Base-by-base conservation (phyloP, 2,888 invertebrate genomes). In the Didymodactylos carnosus region DNA sequence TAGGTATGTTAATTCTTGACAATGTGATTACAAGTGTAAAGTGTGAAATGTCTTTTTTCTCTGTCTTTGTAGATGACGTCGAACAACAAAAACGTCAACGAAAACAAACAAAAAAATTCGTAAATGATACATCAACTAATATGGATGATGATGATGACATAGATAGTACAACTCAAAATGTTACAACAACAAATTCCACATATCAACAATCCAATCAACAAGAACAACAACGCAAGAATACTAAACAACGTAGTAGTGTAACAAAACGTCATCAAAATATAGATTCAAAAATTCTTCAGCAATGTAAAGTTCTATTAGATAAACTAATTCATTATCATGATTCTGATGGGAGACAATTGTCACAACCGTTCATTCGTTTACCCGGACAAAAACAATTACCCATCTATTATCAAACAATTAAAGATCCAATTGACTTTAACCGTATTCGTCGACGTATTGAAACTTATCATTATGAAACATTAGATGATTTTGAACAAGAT, bases 351-450 rank as follows among this genome's bases (percentile, higher is more conserved):
- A 87, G 94, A 73, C 87, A 91, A 4, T 85, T 97, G 53, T 94
- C 93, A 77, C 91, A 92, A 80, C 93, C 93, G 5, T 97, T 97
- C 82, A 91, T 94, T 90, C 92, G 93, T 83, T 85, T 95, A 75
- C 95, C 95, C 2, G 91, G 94, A 4, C 88, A 90, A 69, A 89
- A 92, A 77, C 92, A 94, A 80, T 86, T 94, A 73, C 94, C 95
- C 0, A 94, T 95, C 84, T 97, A 97, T 83, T 97, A 95, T 82
- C 94, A 94, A 78, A 88, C 95, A 75, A 97, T 97, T 80, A 92
- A 92, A 81, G 91, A 91, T 80, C 95, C 95, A 0, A 87, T 95
- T 75, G 94, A 95, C 80, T 94, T 97, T 78, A 92, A 91, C 82
- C 94, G 94, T 84, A 91, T 98, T 73, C 72, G 77, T 75, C 77